Percentiles rank a stretch among this genome's conserved stretches.
These are phyloP conservation scores for Drosophila sordidapex DNA, from an alignment of 2,888 invertebrate genomes.

Conservation along the genomic window DNA sequence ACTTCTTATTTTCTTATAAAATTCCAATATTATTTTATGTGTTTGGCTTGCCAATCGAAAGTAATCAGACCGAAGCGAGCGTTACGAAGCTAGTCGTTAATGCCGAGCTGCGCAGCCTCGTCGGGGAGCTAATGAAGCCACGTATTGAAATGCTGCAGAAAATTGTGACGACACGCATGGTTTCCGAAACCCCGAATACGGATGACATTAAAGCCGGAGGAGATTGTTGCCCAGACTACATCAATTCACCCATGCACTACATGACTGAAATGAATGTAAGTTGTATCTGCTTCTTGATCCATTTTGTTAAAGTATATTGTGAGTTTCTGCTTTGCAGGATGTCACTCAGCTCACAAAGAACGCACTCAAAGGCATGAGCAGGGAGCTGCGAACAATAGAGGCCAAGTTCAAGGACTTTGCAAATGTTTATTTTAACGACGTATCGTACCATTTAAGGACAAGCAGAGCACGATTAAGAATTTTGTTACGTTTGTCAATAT, in stretches of 20 bases:
- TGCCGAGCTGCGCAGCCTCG: conserved; percentile 20
- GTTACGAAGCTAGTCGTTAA: background rate
- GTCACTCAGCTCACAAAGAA: conserved; percentile 15
- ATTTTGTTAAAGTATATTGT: background rate
- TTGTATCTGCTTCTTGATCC: background rate
- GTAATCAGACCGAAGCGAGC: conserved; percentile 1
- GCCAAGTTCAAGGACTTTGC: conserved; percentile 14
- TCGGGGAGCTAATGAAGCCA: conserved; percentile 43
- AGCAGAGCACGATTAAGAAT: conserved; percentile 35
- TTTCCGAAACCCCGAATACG: conserved; percentile 11
- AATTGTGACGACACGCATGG: conserved; percentile 29
- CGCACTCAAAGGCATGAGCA: conserved; percentile 19
- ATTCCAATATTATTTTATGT: background rate
- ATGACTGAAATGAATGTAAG: conserved; percentile 57
- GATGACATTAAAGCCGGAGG: background rate
- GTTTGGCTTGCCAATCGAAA: conserved; percentile 11
- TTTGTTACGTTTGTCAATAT: conserved; percentile 23
- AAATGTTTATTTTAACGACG: background rate
- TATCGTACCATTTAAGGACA: background rate
- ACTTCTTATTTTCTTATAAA: background rate
- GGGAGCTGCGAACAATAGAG: conserved; percentile 20
- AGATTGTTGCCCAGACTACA: conserved; percentile 53
- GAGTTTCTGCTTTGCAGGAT: conserved; percentile 6
- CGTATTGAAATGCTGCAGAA: conserved; percentile 15
- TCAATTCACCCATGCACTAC: conserved; percentile 29